Evolutionary conservation across 1,140 invertebrate species (phyloP), one percentile per base, ranked within the genome.

Genomic region (Drosophila guanche): DNA sequence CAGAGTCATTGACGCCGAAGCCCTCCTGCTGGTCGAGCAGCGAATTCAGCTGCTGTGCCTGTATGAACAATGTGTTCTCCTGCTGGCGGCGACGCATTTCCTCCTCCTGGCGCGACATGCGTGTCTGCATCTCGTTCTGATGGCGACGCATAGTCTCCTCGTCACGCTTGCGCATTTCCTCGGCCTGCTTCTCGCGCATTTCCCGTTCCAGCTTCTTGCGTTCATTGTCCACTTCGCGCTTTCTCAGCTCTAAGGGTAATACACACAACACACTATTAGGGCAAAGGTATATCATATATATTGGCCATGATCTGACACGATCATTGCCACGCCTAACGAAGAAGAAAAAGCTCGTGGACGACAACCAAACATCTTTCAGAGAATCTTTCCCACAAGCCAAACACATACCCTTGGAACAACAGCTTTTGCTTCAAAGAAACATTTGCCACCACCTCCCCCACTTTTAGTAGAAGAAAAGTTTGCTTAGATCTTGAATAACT

Each of bases 151-250:
- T 92, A 23, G 94, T 92, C 89, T 95, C 94, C 84, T 96, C 95
- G 80, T 96, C 96, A 4, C 94, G 92, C 23, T 95, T 94, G 45
- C 96, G 94, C 66, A 96, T 94, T 91, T 97, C 96, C 74, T 97
- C 96, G 3, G 95, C 96, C 84, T 96, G 95, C 59, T 96, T 93
- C 89, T 97, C 95, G 41, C 96, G 96, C 94, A 96, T 94, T 92
- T 97, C 96, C 95, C 96, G 97, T 90, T 97, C 96, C 71, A 96
- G 93, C 90, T 97, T 97, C 91, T 96, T 95, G 4, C 96, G 94
- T 90, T 97, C 97, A 67, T 96, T 94, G 91, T 97, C 96, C 76
- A 96, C 94, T 92, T 98, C 97, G 57, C 97, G 94, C 83, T 96
- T 94, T 25, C 96, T 94, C 70, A 98, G 91, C 93, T 98, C 95